Percentiles rank a stretch among this genome's conserved stretches.
phyloP scores from a whole-genome alignment of 2,888 invertebrate genomes.

The Chrysopilus asiliformis region DNA sequence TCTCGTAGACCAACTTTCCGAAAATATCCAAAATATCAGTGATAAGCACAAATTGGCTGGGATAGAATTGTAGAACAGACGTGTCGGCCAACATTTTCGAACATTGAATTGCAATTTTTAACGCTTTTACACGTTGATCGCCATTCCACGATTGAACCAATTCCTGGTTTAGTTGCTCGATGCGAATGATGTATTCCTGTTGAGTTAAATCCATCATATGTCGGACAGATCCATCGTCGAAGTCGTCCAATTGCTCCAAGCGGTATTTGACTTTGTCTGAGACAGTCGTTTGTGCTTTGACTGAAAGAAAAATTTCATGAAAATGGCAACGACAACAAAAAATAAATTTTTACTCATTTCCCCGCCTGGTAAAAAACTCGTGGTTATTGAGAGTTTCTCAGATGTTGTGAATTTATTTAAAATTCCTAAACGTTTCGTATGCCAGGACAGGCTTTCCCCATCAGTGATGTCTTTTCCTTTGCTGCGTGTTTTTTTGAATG shows the following conservation, averaged over 20 bases:
- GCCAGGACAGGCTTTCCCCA: constrained; percentile 56
- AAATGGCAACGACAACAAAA: neutral
- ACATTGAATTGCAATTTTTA: constrained; percentile 95
- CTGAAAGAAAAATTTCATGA: constrained; percentile 39
- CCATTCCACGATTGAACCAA: constrained; percentile 84
- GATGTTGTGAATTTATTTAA: constrained; percentile 84
- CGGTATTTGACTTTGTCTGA: constrained; percentile 82
- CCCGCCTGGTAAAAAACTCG: constrained; percentile 71
- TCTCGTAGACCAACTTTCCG: constrained; percentile 75
- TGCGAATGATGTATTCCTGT: constrained; percentile 77
- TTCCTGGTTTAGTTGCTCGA: constrained; percentile 84
- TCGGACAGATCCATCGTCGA: constrained; percentile 77
- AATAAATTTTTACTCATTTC: constrained; percentile 64
- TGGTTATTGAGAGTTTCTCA: constrained; percentile 81
- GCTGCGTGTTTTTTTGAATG: constrained; percentile 21
- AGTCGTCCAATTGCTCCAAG: constrained; percentile 86
- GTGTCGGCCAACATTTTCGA: constrained; percentile 85
- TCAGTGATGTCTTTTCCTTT: constrained; percentile 25
- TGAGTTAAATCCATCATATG: constrained; percentile 84
- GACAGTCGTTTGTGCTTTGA: constrained; percentile 66
- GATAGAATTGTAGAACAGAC: constrained; percentile 87
- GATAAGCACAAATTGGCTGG: constrained; percentile 92
- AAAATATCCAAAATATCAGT: constrained; percentile 94
- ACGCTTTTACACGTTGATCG: constrained; percentile 87
- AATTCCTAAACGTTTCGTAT: constrained; percentile 56